Percentiles rank a stretch among this genome's conserved stretches.
These are phyloP conservation scores for Cinclus cinclus DNA, from an alignment of 2,113 vertebrate species.

Conservation along the genomic window DNA sequence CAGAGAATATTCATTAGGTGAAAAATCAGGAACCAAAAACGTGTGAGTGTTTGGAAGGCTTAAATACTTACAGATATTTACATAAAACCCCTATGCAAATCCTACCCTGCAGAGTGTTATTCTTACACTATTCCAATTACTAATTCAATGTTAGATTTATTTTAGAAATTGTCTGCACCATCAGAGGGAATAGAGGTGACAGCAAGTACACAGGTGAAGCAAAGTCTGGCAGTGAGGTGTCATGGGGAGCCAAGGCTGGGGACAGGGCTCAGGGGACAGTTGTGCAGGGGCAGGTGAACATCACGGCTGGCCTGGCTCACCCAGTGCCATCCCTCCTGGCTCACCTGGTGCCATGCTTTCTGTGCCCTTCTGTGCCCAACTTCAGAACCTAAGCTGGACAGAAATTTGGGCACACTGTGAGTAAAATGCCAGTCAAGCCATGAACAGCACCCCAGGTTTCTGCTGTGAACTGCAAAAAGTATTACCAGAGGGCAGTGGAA, in stretches of 20 bases:
- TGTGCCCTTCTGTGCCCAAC: background rate
- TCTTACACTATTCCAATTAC: background rate
- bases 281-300: background rate
- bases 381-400: background rate
- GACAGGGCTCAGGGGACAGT: background rate
- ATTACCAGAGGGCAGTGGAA: background rate
- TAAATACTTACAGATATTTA: conserved; percentile 20
- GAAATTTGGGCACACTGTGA: background rate
- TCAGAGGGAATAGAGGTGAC: background rate
- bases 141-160: background rate
- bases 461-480: background rate
- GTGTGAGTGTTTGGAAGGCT: background rate
- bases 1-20: conserved; percentile 1
- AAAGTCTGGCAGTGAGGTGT: background rate
- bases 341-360: background rate
- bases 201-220: background rate
- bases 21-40: background rate
- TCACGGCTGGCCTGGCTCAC: background rate
- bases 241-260: background rate
- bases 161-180: background rate
- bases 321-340: background rate
- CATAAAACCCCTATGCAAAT: background rate
- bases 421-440: background rate
- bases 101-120: background rate
- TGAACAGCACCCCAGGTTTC: background rate